Percentiles rank a stretch among this genome's conserved stretches.
These are phyloP conservation scores for Pempheris klunzingeri DNA, from an alignment of 2,797 vertebrate genomes.

Conservation along the genomic window DNA sequence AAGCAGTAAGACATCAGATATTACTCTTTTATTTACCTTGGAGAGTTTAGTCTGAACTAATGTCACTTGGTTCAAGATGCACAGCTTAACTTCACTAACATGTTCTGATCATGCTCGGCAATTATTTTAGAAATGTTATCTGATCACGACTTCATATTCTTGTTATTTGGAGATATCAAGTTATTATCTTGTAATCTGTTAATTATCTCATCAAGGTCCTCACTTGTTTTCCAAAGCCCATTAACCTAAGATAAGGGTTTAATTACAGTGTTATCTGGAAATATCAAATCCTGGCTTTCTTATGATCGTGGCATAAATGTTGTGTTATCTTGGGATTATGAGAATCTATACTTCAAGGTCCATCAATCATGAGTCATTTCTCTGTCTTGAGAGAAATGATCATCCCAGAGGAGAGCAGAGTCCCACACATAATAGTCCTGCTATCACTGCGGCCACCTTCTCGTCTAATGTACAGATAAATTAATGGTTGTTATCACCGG, in stretches of 20 bases:
- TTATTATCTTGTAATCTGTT: slow-evolving; percentile 56
- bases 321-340: background rate
- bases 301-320: slow-evolving; percentile 4
- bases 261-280: slow-evolving; percentile 44
- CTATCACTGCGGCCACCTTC: background rate
- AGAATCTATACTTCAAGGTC: background rate
- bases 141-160: slow-evolving; percentile 21
- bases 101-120: background rate
- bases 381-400: background rate
- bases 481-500: background rate
- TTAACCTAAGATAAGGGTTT: slow-evolving; percentile 50
- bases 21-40: background rate
- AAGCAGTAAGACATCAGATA: background rate
- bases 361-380: background rate
- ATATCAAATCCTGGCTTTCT: slow-evolving; percentile 34
- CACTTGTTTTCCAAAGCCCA: slow-evolving; percentile 29
- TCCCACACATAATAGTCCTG: background rate
- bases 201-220: slow-evolving; percentile 53
- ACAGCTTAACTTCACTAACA: background rate
- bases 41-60: background rate
- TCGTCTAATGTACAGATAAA: background rate
- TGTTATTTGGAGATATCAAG: slow-evolving; percentile 23
- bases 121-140: slow-evolving; percentile 29
- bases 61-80: background rate
- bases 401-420: background rate